A percentile compares a stretch with the other conserved stretches of the same genome.
These are phyloP conservation scores for Trimorus sp. DNA, from an alignment of 2,888 invertebrate species.

Conservation along the genomic window DNA sequence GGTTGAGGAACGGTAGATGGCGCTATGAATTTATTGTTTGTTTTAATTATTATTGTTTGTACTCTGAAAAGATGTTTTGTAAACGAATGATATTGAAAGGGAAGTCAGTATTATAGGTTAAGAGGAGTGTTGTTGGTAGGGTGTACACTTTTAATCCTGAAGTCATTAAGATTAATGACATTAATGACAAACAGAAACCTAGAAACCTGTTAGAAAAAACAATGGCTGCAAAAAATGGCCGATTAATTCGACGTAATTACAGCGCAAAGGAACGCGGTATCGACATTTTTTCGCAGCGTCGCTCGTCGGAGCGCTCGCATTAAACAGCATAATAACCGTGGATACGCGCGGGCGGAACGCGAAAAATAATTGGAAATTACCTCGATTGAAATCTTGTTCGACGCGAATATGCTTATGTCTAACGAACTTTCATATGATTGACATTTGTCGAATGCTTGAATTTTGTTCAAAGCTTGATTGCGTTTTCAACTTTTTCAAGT, in stretches of 20 bases:
- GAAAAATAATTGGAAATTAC: conserved; percentile 37
- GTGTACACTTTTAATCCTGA: no score
- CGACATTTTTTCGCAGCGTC: neutral
- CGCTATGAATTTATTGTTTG: no score
- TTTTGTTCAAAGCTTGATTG: conserved; percentile 51
- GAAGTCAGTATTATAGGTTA: no score
- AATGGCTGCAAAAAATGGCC: neutral
- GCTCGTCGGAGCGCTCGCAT: neutral
- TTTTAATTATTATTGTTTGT: no score
- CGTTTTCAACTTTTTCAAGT: conserved; percentile 58
- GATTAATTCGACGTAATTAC: neutral
- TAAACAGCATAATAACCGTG: neutral
- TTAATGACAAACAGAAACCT: no score
- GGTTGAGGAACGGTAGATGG: no score
- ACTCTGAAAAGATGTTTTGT: no score
- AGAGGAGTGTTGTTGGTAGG: no score
- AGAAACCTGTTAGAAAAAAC: no score
- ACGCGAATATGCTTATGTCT: conserved; percentile 32
- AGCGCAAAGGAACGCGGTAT: neutral
- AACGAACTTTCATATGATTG: conserved; percentile 48
- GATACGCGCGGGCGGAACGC: neutral
- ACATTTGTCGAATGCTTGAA: conserved; percentile 58
- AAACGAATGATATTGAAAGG: no score
- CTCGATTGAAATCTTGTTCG: conserved; percentile 23
- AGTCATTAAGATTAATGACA: no score